These are phyloP conservation scores for Gryllus bimaculatus DNA, from an alignment of 1,140 invertebrate species.

Conservation along the genomic window DNA sequence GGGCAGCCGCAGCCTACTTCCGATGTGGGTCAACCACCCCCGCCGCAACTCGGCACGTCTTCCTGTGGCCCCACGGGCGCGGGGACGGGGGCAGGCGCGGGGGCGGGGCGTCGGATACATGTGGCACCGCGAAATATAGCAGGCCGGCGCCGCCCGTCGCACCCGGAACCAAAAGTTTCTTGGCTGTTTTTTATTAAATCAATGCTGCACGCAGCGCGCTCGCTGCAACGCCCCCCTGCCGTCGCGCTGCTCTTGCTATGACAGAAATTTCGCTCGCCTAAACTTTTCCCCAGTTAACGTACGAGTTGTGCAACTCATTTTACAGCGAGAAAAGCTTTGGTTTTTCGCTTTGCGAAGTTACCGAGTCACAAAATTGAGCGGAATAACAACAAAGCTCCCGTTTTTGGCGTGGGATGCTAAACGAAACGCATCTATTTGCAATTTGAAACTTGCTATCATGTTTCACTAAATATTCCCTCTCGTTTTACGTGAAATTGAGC, in stretches of 20 bases:
- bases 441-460: too few relatives aligned
- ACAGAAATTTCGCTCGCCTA: neutral
- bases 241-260: neutral
- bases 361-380: neutral
- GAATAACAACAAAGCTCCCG: neutral
- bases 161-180: neutral
- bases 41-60: neutral
- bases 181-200: neutral
- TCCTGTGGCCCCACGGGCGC: neutral
- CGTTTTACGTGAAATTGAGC: too few relatives aligned
- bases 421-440: too few relatives aligned
- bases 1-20: neutral
- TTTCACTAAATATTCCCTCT: too few relatives aligned
- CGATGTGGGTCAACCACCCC: neutral
- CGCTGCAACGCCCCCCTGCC: neutral
- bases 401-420: too few relatives aligned
- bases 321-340: neutral
- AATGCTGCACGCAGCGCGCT: neutral
- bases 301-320: slow-evolving; percentile 1
- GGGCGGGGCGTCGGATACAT: neutral
- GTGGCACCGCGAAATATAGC: neutral
- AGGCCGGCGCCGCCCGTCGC: neutral
- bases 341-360: neutral
- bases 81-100: too few relatives aligned
- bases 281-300: neutral